Conservation (phyloP, 2,888 invertebrate genomes). For the Calameuta idolon region DNA sequence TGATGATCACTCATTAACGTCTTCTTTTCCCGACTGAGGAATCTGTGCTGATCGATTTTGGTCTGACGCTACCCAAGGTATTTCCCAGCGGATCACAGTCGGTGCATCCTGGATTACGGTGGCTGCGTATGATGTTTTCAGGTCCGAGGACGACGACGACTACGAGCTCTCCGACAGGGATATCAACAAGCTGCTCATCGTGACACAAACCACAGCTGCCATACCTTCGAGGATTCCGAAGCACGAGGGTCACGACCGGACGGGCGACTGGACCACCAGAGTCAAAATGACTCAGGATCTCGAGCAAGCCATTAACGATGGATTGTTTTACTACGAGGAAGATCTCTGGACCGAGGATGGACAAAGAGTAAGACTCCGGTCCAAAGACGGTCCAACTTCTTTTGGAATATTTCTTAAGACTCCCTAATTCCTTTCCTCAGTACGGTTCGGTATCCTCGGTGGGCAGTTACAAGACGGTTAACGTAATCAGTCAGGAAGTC, state of each 20-base stretch:
- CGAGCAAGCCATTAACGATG: conserved; percentile 96
- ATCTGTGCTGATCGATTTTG: conserved; percentile 32
- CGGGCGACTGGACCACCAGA: conserved; percentile 89
- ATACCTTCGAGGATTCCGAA: conserved; percentile 74
- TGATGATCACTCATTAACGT: conserved; percentile 48
- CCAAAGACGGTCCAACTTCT: neutral
- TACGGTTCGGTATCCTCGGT: conserved; percentile 67
- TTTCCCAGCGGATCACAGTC: conserved; percentile 1
- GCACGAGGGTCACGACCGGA: conserved; percentile 91
- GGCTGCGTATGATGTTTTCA: conserved; percentile 53
- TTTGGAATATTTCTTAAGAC: neutral
- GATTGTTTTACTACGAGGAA: conserved; percentile 95
- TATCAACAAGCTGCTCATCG: conserved; percentile 93
- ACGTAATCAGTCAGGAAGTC: conserved; percentile 87
- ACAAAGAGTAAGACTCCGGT: conserved; percentile 61
- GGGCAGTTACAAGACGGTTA: conserved; percentile 85
- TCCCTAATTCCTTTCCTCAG: conserved; percentile 39
- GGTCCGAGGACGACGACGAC: conserved; percentile 85
- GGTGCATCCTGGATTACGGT: neutral
- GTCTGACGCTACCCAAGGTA: conserved; percentile 28
- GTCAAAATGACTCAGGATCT: conserved; percentile 96
- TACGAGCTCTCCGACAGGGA: conserved; percentile 93
- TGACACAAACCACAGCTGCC: conserved; percentile 78
- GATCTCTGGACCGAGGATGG: conserved; percentile 85
- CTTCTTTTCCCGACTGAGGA: conserved; percentile 59